Percentiles rank a stretch among this genome's conserved stretches.
These are phyloP conservation scores for Smutsia temminckii DNA, from an alignment of 2,797 vertebrate genomes.

Conservation along the genomic window DNA sequence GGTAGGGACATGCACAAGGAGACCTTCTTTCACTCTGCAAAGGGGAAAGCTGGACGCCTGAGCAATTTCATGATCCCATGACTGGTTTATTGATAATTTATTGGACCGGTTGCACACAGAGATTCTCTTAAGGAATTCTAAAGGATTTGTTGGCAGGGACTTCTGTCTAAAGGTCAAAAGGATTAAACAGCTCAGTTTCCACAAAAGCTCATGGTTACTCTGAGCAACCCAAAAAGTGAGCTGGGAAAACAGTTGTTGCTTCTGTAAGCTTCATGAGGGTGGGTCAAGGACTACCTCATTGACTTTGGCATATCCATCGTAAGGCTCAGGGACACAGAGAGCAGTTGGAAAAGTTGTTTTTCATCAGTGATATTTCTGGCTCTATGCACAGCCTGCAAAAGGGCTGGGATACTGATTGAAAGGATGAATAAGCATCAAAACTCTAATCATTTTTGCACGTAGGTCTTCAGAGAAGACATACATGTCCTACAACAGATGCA, in stretches of 20 bases:
- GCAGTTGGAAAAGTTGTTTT: background rate
- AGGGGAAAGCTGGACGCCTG: background rate
- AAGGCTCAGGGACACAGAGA: background rate
- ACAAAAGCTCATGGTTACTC: background rate
- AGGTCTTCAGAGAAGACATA: background rate
- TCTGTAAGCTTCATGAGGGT: background rate
- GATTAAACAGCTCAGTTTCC: slow-evolving; percentile 31
- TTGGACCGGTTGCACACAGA: slow-evolving; percentile 35
- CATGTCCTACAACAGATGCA: background rate
- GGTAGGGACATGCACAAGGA: slow-evolving; percentile 42
- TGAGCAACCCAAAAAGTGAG: background rate
- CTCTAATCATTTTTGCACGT: background rate
- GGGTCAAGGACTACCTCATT: background rate
- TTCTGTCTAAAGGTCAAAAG: slow-evolving; percentile 28
- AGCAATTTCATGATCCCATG: background rate
- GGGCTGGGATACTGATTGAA: background rate
- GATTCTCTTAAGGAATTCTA: slow-evolving; percentile 55
- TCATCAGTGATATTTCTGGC: background rate
- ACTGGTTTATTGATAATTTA: slow-evolving; percentile 63
- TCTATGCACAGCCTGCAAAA: background rate
- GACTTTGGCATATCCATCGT: background rate
- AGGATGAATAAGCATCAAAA: background rate
- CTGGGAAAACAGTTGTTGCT: background rate
- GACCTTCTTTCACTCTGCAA: slow-evolving; percentile 53
- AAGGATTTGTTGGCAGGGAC: background rate